Evolutionary conservation across 2,113 vertebrate genomes (phyloP), one percentile per base, ranked within the genome.

Genomic region (Myrmecophaga tridactyla): DNA sequence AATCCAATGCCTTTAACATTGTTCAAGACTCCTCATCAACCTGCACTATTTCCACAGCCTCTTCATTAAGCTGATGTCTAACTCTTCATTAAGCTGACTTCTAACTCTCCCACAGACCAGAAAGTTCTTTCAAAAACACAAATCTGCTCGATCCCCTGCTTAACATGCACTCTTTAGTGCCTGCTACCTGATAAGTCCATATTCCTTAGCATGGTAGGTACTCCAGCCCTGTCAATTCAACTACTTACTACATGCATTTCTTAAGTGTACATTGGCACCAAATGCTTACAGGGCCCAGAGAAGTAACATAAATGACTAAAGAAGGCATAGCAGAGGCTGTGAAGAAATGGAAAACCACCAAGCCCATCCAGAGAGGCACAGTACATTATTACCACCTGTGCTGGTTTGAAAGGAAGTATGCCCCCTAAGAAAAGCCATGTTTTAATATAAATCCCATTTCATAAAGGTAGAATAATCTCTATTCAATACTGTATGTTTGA

Each of bases 51-150:
- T 60, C 20, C 41, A 83, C 21, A 67, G 21, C 1, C 4, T 73
- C 31, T 51, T 58, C 18, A 83, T 34, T 84, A 58, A 75, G 39
- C 11, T 84, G 75, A 36, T 31, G 60, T 90, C 17, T 48, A 9
- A 39, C 46, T 62, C 65, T 51, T 58, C 18, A 83, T 34, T 84
- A 58, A 75, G 39, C 11, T 84, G 75, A 36, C n/a, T 65, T 90
- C 17, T 48, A 9, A 39, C 46, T 75, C 36, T 75, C 20, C 34
- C 60, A 13, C 4, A 41, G 34, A 41, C 29, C 6, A 53, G 39
- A 43, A 93, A 82, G 60, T 58, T 25, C 4, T 39, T 81, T 67
- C 46, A 39, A 56, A 92, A 88, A 29, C 41, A 60, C 83, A 94
- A 92, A 67, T 72, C 7, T 89, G 23, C 18, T 89, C 53, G 67